Conservation (phyloP, 2,113 vertebrate genomes). For the Harpagus bidentatus region DNA sequence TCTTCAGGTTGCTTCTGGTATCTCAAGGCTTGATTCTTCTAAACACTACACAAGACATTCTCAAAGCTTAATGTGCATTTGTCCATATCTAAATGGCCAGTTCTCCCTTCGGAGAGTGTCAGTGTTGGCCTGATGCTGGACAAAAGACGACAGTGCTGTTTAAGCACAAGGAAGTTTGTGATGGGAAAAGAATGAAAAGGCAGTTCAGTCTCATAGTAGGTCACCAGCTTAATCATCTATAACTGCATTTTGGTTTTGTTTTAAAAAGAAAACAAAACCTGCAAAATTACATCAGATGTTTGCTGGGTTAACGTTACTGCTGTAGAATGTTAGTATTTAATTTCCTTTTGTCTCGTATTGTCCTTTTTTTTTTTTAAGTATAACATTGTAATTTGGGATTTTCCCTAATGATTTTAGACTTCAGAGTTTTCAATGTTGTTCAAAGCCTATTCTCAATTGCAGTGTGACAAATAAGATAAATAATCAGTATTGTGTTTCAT, state of each 20-base stretch:
- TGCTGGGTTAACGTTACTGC: not conserved
- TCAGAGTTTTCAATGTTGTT: not conserved
- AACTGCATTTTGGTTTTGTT: not conserved
- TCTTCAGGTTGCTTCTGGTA: not conserved
- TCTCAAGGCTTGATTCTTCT: not conserved
- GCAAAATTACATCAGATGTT: not conserved
- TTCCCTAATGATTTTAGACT: not conserved
- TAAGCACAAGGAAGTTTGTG: not conserved
- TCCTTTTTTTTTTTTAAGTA: not conserved
- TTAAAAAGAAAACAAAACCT: not conserved
- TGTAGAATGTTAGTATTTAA: not conserved
- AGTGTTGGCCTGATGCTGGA: not conserved
- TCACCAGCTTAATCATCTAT: not conserved
- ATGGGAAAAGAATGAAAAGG: not conserved
- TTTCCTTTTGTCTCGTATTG: not conserved
- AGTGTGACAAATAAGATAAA: not conserved
- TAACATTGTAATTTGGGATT: not conserved
- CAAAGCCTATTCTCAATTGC: not conserved
- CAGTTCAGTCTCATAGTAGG: not conserved
- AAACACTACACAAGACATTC: not conserved
- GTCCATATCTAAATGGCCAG: not conserved
- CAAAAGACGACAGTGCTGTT: not conserved
- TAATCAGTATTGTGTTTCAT: not conserved
- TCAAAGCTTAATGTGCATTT: not conserved
- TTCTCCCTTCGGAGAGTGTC: not conserved